Percentiles rank a stretch among this genome's conserved stretches.
Evolutionary conservation across 2,888 invertebrate species (phyloP).

Genomic region (Reticulitermes lucifugus): DNA sequence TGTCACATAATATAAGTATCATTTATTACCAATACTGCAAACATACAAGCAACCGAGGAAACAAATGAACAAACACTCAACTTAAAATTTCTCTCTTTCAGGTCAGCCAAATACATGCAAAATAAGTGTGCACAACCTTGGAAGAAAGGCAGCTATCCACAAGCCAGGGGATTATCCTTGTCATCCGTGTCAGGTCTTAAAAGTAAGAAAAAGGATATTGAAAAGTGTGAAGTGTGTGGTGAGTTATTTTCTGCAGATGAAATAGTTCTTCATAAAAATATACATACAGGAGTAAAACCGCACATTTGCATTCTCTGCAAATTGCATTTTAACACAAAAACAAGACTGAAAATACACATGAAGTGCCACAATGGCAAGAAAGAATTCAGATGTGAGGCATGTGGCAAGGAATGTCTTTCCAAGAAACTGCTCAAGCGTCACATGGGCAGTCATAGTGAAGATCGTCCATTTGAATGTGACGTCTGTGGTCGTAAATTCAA

Average conservation of each 20-base stretch:
- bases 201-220: slow-evolving; percentile 20
- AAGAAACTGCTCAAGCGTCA: slow-evolving; percentile 46
- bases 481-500: slow-evolving; percentile 53
- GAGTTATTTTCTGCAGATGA: slow-evolving; percentile 41
- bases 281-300: slow-evolving; percentile 44
- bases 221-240: slow-evolving; percentile 46
- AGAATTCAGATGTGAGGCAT: slow-evolving; percentile 47
- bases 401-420: slow-evolving; percentile 48
- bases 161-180: neutral
- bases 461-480: slow-evolving; percentile 47
- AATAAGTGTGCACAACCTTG: neutral
- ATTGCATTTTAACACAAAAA: slow-evolving; percentile 40
- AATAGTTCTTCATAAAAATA: slow-evolving; percentile 36
- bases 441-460: slow-evolving; percentile 50
- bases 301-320: slow-evolving; percentile 45
- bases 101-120: slow-evolving; percentile 30
- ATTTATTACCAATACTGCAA: too few relatives aligned
- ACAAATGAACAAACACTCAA: neutral
- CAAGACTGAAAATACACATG: slow-evolving; percentile 47
- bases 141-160: too few relatives aligned
- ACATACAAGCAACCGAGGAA: too few relatives aligned
- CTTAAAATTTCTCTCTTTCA: slow-evolving; percentile 37
- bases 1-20: too few relatives aligned
- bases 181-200: neutral
- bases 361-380: slow-evolving; percentile 45